Evolutionary conservation across 1,140 invertebrate genomes (phyloP).

Genomic region (Ctenoplectra terminalis): DNA sequence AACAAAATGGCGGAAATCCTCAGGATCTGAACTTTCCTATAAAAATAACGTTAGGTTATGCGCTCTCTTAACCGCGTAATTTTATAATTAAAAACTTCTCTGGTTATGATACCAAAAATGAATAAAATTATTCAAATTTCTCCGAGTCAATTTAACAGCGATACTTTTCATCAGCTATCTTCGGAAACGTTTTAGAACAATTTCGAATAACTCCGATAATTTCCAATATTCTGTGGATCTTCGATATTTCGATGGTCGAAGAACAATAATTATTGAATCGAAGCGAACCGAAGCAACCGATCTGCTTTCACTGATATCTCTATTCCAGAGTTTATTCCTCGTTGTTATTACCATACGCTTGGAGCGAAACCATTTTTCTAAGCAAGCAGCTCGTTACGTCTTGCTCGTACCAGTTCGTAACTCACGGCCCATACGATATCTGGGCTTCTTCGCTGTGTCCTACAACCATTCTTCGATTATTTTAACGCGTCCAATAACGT

Average conservation of each 20-base stretch:
- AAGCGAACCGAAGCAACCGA: slow-evolving; percentile 17
- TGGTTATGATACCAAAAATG: too few species aligned
- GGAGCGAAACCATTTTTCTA: slow-evolving; percentile 43
- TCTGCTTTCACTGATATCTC: slow-evolving; percentile 61
- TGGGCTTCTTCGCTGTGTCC: slow-evolving; percentile 7
- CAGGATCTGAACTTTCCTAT: too few species aligned
- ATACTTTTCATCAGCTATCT: too few species aligned
- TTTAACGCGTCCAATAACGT: slow-evolving; percentile 16
- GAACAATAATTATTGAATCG: slow-evolving; percentile 34
- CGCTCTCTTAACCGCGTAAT: too few species aligned
- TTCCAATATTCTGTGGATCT: neutral
- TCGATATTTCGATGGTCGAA: neutral
- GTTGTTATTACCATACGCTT: slow-evolving; percentile 51
- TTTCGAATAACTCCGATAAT: too few species aligned
- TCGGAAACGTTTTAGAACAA: too few species aligned
- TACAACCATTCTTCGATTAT: slow-evolving; percentile 48
- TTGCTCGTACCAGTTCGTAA: slow-evolving; percentile 55
- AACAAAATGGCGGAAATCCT: too few species aligned
- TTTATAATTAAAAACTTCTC: too few species aligned
- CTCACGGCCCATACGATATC: slow-evolving; percentile 28
- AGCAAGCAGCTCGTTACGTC: slow-evolving; percentile 45
- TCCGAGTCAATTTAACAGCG: too few species aligned
- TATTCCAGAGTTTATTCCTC: slow-evolving; percentile 28
- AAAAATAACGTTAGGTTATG: too few species aligned
- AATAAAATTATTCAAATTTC: too few species aligned